These are phyloP conservation scores for Cyprinella venusta DNA, from an alignment of 2,797 vertebrate species.

Conservation along the genomic window DNA sequence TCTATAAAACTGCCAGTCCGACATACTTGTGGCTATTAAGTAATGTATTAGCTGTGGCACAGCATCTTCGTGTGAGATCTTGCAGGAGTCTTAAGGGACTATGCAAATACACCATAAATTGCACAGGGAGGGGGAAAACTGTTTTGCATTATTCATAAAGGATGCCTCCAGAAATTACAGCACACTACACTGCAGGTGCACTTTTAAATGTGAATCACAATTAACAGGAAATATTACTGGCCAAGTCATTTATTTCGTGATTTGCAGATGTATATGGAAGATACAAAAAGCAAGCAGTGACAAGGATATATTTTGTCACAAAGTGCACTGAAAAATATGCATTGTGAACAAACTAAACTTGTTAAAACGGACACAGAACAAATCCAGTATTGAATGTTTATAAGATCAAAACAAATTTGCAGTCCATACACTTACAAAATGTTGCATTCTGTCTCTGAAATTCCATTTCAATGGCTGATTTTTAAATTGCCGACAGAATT, in stretches of 20 bases:
- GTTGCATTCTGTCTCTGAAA: not conserved
- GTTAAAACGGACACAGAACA: not conserved
- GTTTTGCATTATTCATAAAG: conserved; percentile 52
- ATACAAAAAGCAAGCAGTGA: not conserved
- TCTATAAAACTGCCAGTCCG: conserved; percentile 55
- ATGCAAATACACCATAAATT: conserved; percentile 56
- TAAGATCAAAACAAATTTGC: not conserved
- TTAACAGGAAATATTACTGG: conserved; percentile 34
- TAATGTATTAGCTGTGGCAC: conserved; percentile 57
- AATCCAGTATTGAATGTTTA: not conserved
- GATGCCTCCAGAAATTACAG: conserved; percentile 52
- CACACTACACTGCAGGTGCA: conserved; percentile 44
- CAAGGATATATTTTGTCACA: not conserved
- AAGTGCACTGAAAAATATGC: not conserved
- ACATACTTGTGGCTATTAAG: conserved; percentile 55
- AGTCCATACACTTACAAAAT: not conserved
- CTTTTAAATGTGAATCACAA: conserved; percentile 23
- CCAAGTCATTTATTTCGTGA: conserved; percentile 12
- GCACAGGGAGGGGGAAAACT: conserved; percentile 8
- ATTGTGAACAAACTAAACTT: not conserved
- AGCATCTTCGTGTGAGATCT: conserved; percentile 37
- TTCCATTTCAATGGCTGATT: not conserved
- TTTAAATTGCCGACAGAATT: not conserved
- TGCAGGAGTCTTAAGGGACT: conserved; percentile 32
- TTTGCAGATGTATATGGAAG: not conserved